Conservation (phyloP, 1,140 invertebrate genomes). For the Drosophila littoralis region DNA sequence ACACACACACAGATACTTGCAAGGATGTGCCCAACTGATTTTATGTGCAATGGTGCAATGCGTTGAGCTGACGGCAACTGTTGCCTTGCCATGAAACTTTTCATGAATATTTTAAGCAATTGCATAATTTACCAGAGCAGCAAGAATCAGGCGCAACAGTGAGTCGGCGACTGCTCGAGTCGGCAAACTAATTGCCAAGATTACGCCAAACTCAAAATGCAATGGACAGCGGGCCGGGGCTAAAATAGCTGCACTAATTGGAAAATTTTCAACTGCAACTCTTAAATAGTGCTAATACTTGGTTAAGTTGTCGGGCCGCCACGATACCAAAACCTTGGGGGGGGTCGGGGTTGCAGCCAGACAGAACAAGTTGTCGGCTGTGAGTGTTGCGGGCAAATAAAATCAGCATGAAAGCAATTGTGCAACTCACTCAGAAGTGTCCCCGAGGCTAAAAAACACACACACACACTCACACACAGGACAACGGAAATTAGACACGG, state of each 20-base stretch:
- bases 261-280: slow-evolving; percentile 55
- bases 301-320: slow-evolving; percentile 47
- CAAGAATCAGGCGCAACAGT: slow-evolving; percentile 12
- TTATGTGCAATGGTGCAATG: slow-evolving; percentile 19
- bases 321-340: slow-evolving; percentile 41
- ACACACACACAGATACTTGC: slow-evolving; percentile 3
- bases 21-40: slow-evolving; percentile 51
- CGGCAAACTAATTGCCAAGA: slow-evolving; percentile 40
- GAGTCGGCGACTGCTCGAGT: slow-evolving; percentile 7
- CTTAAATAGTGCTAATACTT: slow-evolving; percentile 60
- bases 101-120: slow-evolving; percentile 52
- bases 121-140: slow-evolving; percentile 32
- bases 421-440: slow-evolving; percentile 63
- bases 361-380: slow-evolving; percentile 26
- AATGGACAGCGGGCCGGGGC: background rate
- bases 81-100: slow-evolving; percentile 23
- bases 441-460: slow-evolving; percentile 45
- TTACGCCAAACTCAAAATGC: slow-evolving; percentile 33
- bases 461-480: slow-evolving; percentile 15
- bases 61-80: slow-evolving; percentile 12
- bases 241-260: slow-evolving; percentile 61
- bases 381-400: slow-evolving; percentile 50
- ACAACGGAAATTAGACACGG: slow-evolving; percentile 19
- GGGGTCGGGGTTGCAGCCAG: slow-evolving; percentile 11
- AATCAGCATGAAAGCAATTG: slow-evolving; percentile 75